phyloP scores from a whole-genome alignment of 2,888 invertebrate species.

The Stenolophus ochropezus region DNA sequence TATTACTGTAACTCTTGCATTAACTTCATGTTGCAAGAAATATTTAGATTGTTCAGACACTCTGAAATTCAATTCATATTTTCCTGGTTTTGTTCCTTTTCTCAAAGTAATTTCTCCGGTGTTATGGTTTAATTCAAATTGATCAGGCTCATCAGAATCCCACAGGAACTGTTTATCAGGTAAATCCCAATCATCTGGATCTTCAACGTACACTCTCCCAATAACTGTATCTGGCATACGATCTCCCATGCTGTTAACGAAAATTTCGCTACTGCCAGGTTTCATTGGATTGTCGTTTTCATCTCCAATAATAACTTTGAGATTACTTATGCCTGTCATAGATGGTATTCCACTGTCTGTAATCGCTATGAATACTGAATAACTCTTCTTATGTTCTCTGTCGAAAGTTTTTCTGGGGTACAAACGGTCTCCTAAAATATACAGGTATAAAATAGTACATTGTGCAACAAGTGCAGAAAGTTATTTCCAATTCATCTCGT shows the following conservation, averaged over 20 bases:
- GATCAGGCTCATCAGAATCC: conserved; percentile 75
- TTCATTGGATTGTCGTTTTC: conserved; percentile 94
- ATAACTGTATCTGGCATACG: conserved; percentile 85
- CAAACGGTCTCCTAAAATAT: conserved; percentile 77
- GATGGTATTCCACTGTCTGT: conserved; percentile 87
- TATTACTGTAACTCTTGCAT: conserved; percentile 90
- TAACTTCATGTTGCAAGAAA: conserved; percentile 81
- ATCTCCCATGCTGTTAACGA: conserved; percentile 95
- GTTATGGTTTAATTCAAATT: conserved; percentile 83
- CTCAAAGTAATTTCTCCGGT: conserved; percentile 93
- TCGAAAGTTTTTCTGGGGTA: conserved; percentile 87
- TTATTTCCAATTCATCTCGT: no score
- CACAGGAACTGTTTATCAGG: conserved; percentile 92
- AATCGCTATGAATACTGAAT: conserved; percentile 91
- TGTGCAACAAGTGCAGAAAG: no score
- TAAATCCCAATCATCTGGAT: conserved; percentile 98
- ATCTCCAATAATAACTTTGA: conserved; percentile 95
- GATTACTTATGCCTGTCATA: conserved; percentile 86
- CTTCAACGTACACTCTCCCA: conserved; percentile 94
- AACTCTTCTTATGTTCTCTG: conserved; percentile 90
- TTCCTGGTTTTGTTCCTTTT: conserved; percentile 83
- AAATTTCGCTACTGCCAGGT: conserved; percentile 91
- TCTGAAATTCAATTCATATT: conserved; percentile 84
- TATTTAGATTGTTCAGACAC: conserved; percentile 81
- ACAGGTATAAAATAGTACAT: no score